phyloP scores from a whole-genome alignment of 2,888 invertebrate genomes.

The Clanis bilineata region DNA sequence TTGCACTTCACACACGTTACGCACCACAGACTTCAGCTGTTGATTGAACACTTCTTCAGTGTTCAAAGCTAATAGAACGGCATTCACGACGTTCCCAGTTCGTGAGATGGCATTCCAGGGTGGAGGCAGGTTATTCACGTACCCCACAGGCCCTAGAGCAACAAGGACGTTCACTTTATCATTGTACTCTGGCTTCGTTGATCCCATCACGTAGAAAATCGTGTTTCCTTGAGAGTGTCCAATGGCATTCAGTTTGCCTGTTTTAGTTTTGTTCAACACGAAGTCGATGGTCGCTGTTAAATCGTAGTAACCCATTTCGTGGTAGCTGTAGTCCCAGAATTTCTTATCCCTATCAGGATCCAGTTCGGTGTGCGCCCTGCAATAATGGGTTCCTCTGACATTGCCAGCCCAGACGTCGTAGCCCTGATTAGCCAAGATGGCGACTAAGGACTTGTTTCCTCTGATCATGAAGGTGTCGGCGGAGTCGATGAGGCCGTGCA shows the following conservation, averaged over 20 bases:
- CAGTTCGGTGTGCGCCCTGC: slow-evolving; percentile 65
- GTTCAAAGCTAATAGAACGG: not conserved
- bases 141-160: slow-evolving; percentile 31
- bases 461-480: slow-evolving; percentile 35
- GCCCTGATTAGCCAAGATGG: slow-evolving; percentile 61
- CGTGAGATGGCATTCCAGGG: not conserved
- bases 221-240: slow-evolving; percentile 86
- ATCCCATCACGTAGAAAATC: slow-evolving; percentile 70
- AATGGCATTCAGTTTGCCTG: slow-evolving; percentile 78
- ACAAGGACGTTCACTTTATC: slow-evolving; percentile 69
- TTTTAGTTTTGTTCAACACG: slow-evolving; percentile 56
- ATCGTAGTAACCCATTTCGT: slow-evolving; percentile 85
- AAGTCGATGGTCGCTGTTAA: slow-evolving; percentile 80
- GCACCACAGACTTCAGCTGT: not conserved
- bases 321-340: slow-evolving; percentile 81
- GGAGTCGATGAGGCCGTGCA: slow-evolving; percentile 33
- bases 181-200: slow-evolving; percentile 74
- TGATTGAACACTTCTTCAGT: slow-evolving; percentile 12
- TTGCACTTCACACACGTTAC: not conserved
- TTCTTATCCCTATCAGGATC: slow-evolving; percentile 40
- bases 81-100: not conserved
- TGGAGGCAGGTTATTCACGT: not conserved
- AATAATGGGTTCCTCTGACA: slow-evolving; percentile 81
- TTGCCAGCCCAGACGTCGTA: slow-evolving; percentile 57
- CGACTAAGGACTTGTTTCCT: slow-evolving; percentile 31